These are phyloP conservation scores for Zonitis immaculata DNA, from an alignment of 2,888 invertebrate species.

Conservation along the genomic window DNA sequence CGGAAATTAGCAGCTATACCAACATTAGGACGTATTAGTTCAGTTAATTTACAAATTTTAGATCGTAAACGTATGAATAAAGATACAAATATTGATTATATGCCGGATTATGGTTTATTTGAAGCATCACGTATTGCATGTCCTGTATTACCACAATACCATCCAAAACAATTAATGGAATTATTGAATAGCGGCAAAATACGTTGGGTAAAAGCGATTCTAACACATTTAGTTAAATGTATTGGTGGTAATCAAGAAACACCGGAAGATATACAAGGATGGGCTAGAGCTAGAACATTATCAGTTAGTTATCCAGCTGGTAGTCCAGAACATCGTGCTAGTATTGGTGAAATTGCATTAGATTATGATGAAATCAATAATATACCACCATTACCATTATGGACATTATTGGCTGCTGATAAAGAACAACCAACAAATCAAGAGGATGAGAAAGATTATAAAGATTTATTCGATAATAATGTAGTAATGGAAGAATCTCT, in stretches of 20 bases:
- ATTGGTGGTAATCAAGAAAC: conserved; percentile 52
- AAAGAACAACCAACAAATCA: conserved; percentile 62
- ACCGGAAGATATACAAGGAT: conserved; percentile 57
- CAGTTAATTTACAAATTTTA: conserved; percentile 75
- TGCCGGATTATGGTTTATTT: conserved; percentile 92
- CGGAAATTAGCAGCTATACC: conserved; percentile 66
- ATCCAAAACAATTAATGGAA: conserved; percentile 98
- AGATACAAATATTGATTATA: conserved; percentile 62
- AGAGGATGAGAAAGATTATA: conserved; percentile 67
- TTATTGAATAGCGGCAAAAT: conserved; percentile 97
- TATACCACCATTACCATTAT: conserved; percentile 95
- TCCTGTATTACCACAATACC: conserved; percentile 97
- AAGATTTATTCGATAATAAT: conserved; percentile 82
- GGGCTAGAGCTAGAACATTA: conserved; percentile 85
- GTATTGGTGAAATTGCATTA: conserved; percentile 80
- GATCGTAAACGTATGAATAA: conserved; percentile 59
- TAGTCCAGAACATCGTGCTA: conserved; percentile 75
- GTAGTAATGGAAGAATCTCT: conserved; percentile 72
- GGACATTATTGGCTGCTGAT: conserved; percentile 94
- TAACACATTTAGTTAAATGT: conserved; percentile 90
- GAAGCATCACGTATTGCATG: conserved; percentile 97
- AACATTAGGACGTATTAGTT: conserved; percentile 75
- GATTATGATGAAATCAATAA: conserved; percentile 96
- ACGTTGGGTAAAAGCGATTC: conserved; percentile 95
- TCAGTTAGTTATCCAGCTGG: conserved; percentile 82